Conservation (phyloP, 2,888 invertebrate species). For the Aplocera efformata region DNA sequence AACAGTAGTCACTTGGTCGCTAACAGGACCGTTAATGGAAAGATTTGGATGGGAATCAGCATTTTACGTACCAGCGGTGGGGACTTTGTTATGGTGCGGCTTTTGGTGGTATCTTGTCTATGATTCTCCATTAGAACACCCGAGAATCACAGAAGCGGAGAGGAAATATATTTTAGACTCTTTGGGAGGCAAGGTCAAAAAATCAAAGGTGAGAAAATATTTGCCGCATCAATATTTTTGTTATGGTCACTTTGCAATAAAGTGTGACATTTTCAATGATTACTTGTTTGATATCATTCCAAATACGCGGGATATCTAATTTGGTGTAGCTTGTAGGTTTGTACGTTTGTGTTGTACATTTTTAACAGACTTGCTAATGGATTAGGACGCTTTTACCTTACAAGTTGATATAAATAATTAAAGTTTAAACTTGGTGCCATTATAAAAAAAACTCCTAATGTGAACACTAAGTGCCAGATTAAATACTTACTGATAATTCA, state of each 20-base stretch:
- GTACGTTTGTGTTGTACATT: constrained; percentile 10
- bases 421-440: no score
- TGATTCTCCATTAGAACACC: constrained; percentile 83
- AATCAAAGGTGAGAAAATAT: constrained; percentile 74
- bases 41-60: constrained; percentile 84
- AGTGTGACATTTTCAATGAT: constrained; percentile 34
- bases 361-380: constrained; percentile 20
- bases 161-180: constrained; percentile 82
- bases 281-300: constrained; percentile 20
- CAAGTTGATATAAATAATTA: no score
- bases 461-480: no score
- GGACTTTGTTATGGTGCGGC: constrained; percentile 77
- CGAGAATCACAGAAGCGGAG: constrained; percentile 82
- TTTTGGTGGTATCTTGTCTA: constrained; percentile 83
- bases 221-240: constrained; percentile 22
- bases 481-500: no score
- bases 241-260: constrained; percentile 27
- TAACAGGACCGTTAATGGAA: constrained; percentile 83
- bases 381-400: no score
- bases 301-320: constrained; percentile 17
- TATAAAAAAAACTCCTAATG: no score
- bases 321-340: constrained; percentile 18
- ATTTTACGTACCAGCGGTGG: constrained; percentile 82
- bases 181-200: constrained; percentile 78
- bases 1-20: constrained; percentile 85